These are phyloP conservation scores for Machaerirhynchus nigripectus DNA, from an alignment of 2,113 vertebrate species.

Conservation along the genomic window DNA sequence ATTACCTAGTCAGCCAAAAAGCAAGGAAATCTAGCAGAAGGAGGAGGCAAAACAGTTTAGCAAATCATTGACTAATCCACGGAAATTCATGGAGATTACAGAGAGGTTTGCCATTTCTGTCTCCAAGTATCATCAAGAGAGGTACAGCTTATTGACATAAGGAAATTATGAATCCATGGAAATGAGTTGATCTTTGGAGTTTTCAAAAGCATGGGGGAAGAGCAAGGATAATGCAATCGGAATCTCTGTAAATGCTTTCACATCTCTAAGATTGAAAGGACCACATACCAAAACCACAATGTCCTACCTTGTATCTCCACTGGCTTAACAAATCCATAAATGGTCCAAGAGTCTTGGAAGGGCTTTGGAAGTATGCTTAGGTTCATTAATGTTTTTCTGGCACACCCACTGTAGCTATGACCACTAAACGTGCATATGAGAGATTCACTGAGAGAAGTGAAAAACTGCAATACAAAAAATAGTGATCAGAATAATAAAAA, in stretches of 20 bases:
- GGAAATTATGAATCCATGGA: not conserved
- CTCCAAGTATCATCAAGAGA: not conserved
- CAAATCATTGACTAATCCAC: not conserved
- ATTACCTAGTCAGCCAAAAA: not conserved
- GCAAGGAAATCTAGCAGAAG: accelerated
- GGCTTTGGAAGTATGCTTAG: not conserved
- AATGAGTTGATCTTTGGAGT: not conserved
- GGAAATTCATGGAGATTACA: not conserved
- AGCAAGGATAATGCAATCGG: not conserved
- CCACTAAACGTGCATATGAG: not conserved
- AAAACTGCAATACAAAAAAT: not conserved
- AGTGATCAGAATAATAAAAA: not conserved
- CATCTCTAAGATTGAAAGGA: not conserved
- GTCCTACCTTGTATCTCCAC: not conserved
- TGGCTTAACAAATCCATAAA: not conserved
- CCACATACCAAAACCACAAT: not conserved
- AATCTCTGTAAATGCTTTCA: not conserved
- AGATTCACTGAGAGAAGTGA: not conserved
- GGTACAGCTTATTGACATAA: not conserved
- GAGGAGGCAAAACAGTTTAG: not conserved
- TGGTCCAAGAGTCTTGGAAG: not conserved
- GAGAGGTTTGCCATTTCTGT: not conserved
- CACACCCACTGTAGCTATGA: not conserved
- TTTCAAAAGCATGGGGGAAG: not conserved
- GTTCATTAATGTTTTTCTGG: not conserved